Base-by-base conservation (phyloP, 2,113 vertebrate genomes). In the Tricholaema leucomelas region DNA sequence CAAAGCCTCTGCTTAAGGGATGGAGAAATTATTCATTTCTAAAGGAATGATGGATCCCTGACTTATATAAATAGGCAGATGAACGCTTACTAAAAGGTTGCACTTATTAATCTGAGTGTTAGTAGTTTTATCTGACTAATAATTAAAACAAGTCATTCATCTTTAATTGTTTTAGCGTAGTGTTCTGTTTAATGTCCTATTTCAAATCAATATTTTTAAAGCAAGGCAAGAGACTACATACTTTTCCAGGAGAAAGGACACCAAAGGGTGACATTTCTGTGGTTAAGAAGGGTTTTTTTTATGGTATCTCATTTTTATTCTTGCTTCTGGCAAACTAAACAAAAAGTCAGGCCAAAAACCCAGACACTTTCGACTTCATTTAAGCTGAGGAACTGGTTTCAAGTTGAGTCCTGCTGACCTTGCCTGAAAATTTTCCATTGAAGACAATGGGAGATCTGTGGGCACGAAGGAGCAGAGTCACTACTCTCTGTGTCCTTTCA, bases 341-440 rank as follows among this genome's bases (percentile, higher is more conserved):
- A 91, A 90, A 61, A 79, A 77, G 59, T 88, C 77, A 94, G 92
- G 67, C 55, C 88, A 93, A 93, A 85, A 90, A 8, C 67, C 13
- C 69, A 89, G 33, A 71, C 75, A 81, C 89, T 94, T 91, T 80
- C 87, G 65, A 93, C 86, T 93, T 15, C 54, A 58, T 60, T 92
- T 72, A 67, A 92, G 56, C 72, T 64, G 64, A 94, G 75, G 75
- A 89, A 89, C n/a, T 33, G 60, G 77, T 94, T 92, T 85, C 76
- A 85, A 90, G 38, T 85, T 52, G 28, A 90, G 82, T 91, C 77
- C 76, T 85, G 36, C 65, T 85, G 82, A 92, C 76, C 80, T 90
- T 92, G 88, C 85, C 79, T 2, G 35, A 77, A 80, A 64, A 23
- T 38, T 60, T 89, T 95, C 81, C 48, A n/a, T 85, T 60, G 77